A percentile compares a stretch with the other conserved stretches of the same genome.
These are phyloP conservation scores for Hypomesus transpacificus DNA, from an alignment of 2,113 vertebrate species.

Conservation along the genomic window DNA sequence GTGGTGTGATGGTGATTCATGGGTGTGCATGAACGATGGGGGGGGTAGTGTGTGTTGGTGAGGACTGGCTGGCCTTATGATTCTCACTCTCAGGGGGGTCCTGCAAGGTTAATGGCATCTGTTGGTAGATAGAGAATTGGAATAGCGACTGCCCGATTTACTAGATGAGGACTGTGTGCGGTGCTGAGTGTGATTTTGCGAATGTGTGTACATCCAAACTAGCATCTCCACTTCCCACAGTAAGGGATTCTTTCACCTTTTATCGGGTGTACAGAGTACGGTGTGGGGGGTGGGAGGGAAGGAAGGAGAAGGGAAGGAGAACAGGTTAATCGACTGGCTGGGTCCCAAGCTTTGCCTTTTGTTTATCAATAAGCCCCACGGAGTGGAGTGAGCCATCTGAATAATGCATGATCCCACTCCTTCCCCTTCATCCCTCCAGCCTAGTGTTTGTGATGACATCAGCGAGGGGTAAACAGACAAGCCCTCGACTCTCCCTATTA, in stretches of 20 bases:
- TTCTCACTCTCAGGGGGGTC: constrained; percentile 41
- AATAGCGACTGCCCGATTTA: constrained; percentile 55
- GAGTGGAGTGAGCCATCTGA: constrained; percentile 77
- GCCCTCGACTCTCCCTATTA: constrained; percentile 47
- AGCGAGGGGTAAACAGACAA: constrained; percentile 79
- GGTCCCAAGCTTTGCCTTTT: constrained; percentile 80
- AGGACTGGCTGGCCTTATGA: constrained; percentile 43
- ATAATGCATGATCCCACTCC: constrained; percentile 78
- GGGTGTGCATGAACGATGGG: constrained; percentile 52
- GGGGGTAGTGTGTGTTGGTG: constrained; percentile 27
- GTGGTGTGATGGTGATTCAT: constrained; percentile 56
- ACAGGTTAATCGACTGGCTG: constrained; percentile 86
- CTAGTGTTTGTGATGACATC: constrained; percentile 88
- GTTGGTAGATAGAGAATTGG: constrained; percentile 54
- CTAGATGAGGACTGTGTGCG: constrained; percentile 38
- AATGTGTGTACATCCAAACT: background rate
- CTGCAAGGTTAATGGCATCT: constrained; percentile 69
- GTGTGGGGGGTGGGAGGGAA: constrained; percentile 5
- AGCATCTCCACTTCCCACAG: too few species aligned
- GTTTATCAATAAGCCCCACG: constrained; percentile 83
- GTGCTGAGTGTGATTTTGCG: constrained; percentile 10
- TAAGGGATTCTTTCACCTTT: background rate
- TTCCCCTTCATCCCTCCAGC: constrained; percentile 62
- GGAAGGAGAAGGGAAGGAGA: constrained; percentile 61
- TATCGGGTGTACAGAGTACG: constrained; percentile 40